Conservation (phyloP, 1,140 invertebrate species). For the Zaprionus africanus region DNA sequence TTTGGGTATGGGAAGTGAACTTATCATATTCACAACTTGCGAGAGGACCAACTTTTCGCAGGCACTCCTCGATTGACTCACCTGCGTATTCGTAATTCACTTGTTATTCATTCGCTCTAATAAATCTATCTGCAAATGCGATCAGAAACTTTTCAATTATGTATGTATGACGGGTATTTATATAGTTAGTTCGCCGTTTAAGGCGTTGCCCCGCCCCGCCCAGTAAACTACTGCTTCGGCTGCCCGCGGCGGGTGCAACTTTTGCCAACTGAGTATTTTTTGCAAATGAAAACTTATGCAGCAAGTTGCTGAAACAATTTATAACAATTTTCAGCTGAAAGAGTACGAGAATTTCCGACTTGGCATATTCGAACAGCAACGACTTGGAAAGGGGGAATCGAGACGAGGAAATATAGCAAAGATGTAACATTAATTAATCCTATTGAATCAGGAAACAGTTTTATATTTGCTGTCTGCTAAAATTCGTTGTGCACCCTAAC, state of each 20-base stretch:
- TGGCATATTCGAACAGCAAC: not conserved
- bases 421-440: not conserved
- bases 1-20: not conserved
- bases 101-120: constrained; percentile 5
- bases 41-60: constrained; percentile 37
- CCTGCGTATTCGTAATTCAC: constrained; percentile 2
- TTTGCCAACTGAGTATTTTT: constrained; percentile 7
- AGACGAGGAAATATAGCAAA: not conserved
- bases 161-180: constrained; percentile 13
- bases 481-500: not conserved
- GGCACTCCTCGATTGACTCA: constrained; percentile 11
- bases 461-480: too few species aligned
- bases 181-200: constrained; percentile 13
- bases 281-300: constrained; percentile 46
- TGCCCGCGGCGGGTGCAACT: constrained; percentile 11
- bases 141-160: constrained; percentile 30
- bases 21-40: constrained; percentile 7
- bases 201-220: not conserved
- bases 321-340: constrained; percentile 26
- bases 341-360: not conserved
- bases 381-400: not conserved
- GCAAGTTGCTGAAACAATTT: constrained; percentile 43
- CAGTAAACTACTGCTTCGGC: constrained; percentile 23
- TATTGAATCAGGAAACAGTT: not conserved
- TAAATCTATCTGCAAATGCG: constrained; percentile 10